A percentile compares a stretch with the other conserved stretches of the same genome.
Conservation (phyloP, 2,113 vertebrate species). For the Elephas maximus region DNA sequence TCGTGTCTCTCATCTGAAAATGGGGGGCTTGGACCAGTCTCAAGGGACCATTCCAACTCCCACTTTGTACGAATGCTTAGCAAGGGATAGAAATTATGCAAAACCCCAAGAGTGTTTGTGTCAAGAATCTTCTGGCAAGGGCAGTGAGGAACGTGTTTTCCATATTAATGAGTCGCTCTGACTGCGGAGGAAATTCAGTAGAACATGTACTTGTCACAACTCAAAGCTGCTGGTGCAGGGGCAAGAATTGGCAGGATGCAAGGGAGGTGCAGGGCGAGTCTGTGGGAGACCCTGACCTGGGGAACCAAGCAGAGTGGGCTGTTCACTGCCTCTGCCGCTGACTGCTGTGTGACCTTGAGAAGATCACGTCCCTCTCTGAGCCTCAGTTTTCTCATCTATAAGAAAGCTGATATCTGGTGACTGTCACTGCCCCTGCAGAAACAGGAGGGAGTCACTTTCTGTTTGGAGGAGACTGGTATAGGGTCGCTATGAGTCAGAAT, state of each 20-base stretch:
- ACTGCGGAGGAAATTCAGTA: neutral
- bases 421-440: neutral
- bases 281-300: neutral
- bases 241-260: neutral
- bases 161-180: constrained; percentile 39
- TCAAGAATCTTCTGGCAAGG: constrained; percentile 68
- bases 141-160: neutral
- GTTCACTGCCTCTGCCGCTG: neutral
- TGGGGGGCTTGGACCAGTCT: neutral
- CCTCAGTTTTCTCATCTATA: neutral
- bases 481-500: no score
- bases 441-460: neutral
- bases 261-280: accelerated
- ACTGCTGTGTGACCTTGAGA: neutral
- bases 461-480: neutral
- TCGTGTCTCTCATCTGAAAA: neutral
- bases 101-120: constrained; percentile 53
- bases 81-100: constrained; percentile 31
- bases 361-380: neutral
- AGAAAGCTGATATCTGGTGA: neutral
- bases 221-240: neutral
- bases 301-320: accelerated
- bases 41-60: constrained; percentile 22
- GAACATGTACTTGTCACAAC: neutral
- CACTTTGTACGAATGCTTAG: constrained; percentile 17